Base-by-base conservation (phyloP, 2,888 invertebrate species). In the Andrena minutula region DNA sequence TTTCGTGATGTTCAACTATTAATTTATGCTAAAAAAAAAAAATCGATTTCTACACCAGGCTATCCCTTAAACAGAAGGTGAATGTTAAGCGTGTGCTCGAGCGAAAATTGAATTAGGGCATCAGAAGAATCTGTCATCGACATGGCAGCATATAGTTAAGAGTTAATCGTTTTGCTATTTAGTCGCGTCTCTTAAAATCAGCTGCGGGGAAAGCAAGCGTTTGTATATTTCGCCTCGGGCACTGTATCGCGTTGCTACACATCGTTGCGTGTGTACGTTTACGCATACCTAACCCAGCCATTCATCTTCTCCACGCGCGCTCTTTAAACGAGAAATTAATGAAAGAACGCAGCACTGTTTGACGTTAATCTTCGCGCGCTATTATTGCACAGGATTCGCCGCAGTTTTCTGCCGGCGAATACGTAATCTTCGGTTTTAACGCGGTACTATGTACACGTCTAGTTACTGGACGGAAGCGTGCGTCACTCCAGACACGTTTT, bases 321-420 rank as follows among this genome's bases (percentile, higher is more conserved):
- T 49, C 64, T 65, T 68, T 51, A 73, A 81, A 77, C 51, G 69
- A 60, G 77, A 69, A 73, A 73, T 81, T 81, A 81, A 77, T 63
- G 56, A 64, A 63, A 66, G 66, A 58, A 68, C 63, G 41, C 41
- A 51, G 30, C 68, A 35, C 30, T 35, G 71, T 76, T 75, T 63
- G 23, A 8, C 49, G 76, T 76, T 70, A 75, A 79, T 75, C 65
- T 65, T 70, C 58, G 12, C 60, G 60, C 47, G 41, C n/a, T 41
- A 26, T 51, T 20, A 65, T 51, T 30, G 41, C 51, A 61, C 47
- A 61, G 7, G 56, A 49, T 78, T 63, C 16, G 32, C 53, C 49
- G 26, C 35, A 60, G 35, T 60, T 72, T 73, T 51, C 23, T 41
- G 51, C 16, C 51, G 16, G 53, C 47, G n/a, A 47, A 20, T 26